Conservation (phyloP, 2,797 vertebrate genomes). For the Anas acuta region DNA sequence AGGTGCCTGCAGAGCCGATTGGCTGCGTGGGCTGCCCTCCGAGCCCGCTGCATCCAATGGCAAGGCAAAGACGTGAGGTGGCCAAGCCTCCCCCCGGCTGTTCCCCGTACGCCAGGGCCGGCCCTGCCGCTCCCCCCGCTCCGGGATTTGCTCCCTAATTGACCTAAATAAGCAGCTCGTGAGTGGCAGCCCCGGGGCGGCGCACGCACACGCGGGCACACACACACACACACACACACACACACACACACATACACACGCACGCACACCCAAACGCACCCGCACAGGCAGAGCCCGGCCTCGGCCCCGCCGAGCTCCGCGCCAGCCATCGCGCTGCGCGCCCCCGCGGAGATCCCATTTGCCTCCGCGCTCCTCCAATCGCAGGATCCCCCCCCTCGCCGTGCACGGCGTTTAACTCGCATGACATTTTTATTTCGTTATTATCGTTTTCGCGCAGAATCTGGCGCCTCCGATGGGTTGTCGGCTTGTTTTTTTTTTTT, state of each 20-base stretch:
- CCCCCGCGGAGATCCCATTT: conserved; percentile 76
- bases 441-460: conserved; percentile 66
- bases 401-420: conserved; percentile 75
- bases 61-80: conserved; percentile 24
- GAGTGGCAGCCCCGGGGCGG: conserved; percentile 77
- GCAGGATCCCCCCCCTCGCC: conserved; percentile 65
- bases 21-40: conserved; percentile 7
- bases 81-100: not conserved
- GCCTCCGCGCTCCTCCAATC: conserved; percentile 80
- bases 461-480: conserved; percentile 69
- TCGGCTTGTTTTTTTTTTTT: conserved; percentile 5
- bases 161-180: conserved; percentile 86
- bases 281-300: not conserved
- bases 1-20: not conserved
- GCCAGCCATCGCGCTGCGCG: not conserved
- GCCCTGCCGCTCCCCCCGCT: conserved; percentile 45
- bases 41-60: conserved; percentile 70
- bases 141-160: conserved; percentile 86
- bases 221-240: not conserved
- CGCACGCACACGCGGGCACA: not conserved
- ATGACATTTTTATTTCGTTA: conserved; percentile 73
- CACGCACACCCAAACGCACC: not conserved
- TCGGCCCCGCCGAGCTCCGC: conserved; percentile 26
- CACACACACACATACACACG: not conserved
- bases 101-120: not conserved